Base-by-base conservation (phyloP, 1,140 invertebrate genomes). In the Olivierus martensii region DNA sequence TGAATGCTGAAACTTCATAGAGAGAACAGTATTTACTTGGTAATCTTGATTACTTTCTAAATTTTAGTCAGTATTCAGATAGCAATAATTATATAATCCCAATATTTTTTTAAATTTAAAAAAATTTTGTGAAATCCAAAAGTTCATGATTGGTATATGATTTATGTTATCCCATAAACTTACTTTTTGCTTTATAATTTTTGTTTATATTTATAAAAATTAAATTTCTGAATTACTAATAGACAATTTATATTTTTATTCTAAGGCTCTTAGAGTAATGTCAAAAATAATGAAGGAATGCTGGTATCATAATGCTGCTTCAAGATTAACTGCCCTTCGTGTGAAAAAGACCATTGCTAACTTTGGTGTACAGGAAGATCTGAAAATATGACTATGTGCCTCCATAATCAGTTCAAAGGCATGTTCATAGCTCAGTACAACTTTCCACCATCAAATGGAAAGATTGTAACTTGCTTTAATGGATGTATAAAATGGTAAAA, bases 251-350 rank as follows among this genome's bases (percentile, higher is more conserved):
- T 35, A 28, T 34, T 43, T 36, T 52, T 10, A 36, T 36, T 42
- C 43, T 5, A 18, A 91, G 80, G 80, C 85, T 43, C 71, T 94
- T 46, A 80, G 83, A 55, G 79, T 82, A 22, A 84, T 96, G 79
- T 82, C 83, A 14, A 90, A 93, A 66, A 77, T 97, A 49, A 96
- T 97, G 89, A 89, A 88, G 63, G 92, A 96, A 69, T 94, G 91
- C 67, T 96, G 91, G 91, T 90, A 91, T 65, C 84, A 88, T 52
- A 91, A 92, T 66, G 87, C 92, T 12, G 84, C 85, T 15, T 87
- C 90, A 11, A 75, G 92, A 55, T 74, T 95, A 11, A 92, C 91
- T 2, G 87, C 88, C 28, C 74, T 96, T 49, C 79, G 91, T 60
- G 89, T 96, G 61, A 94, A 95, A 73, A 95, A 94, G 34, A 53